These are phyloP conservation scores for Acropternis orthonyx DNA, from an alignment of 2,797 vertebrate genomes.

Conservation along the genomic window DNA sequence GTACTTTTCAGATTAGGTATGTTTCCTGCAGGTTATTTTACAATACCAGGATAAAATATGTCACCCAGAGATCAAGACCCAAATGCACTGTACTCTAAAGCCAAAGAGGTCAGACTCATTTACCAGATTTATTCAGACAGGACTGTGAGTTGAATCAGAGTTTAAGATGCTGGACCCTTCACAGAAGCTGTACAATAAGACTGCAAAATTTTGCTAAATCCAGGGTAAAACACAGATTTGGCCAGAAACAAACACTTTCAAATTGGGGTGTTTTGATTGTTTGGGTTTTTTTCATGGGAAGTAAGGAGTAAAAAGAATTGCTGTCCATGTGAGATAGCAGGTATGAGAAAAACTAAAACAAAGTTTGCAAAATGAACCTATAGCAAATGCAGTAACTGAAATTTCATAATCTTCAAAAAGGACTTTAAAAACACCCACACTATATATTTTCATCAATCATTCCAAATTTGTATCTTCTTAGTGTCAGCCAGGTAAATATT, in stretches of 20 bases:
- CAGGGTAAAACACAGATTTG: background rate
- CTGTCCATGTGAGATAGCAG: background rate
- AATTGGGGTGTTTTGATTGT: accelerated
- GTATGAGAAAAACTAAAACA: background rate
- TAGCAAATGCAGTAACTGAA: background rate
- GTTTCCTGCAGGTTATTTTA: background rate
- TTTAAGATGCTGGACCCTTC: background rate
- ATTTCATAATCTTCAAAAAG: background rate
- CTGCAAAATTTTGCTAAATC: background rate
- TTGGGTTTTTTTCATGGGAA: background rate
- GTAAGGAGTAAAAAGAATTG: background rate
- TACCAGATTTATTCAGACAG: background rate
- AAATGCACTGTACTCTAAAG: background rate
- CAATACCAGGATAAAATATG: background rate
- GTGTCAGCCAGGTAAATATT: background rate
- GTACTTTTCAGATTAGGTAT: background rate
- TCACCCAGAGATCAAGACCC: background rate
- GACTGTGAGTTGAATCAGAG: background rate
- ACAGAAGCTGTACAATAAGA: background rate
- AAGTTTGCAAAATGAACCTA: background rate
- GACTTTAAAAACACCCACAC: background rate
- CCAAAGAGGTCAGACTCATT: background rate
- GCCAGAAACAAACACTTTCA: background rate
- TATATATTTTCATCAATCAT: background rate
- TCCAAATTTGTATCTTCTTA: background rate